Base-by-base conservation (phyloP, 64 coral and sea anemone genomes). In the Stylophora pistillata region DNA sequence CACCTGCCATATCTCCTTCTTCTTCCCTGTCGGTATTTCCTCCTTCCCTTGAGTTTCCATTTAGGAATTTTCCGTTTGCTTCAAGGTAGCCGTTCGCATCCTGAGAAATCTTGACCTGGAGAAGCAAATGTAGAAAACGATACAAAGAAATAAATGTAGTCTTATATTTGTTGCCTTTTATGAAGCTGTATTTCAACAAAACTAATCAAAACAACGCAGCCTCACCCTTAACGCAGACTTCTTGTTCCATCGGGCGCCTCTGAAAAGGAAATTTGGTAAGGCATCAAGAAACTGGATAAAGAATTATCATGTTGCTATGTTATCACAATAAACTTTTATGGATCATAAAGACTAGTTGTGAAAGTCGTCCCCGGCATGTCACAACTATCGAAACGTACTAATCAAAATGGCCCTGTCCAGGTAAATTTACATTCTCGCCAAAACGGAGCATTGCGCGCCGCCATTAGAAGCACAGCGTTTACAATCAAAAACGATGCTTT, bases 231-330 rank as follows among this genome's bases (percentile, higher is more conserved):
- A 47, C 20, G 90, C 90, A 10, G 81, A 86, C 73, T 86, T 86
- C 56, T 92, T 92, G 81, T 86, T 87, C 73, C 82, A 92, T 68
- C 90, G 70, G n/a, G 60, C 90, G 77, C 83, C 83, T 55, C 90
- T 92, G 18, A 33, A 92, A 86, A 27, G 78, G 66, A 71, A 79
- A 15, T 23, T 31, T 20, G 79, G 11, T 23, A 13, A 69, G 41
- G 18, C 54, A 58, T 47, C 37, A n/a, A 31, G 17, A 70, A 18
- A 25, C 53, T 10, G 28, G 0, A 70, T 25, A 26, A 23, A 70
- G 18, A 70, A 5, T 47, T 3, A 47, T 47, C 37, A 47, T 47
- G 3, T 47, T 47, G 3, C 37, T 7, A 47, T 4, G 37, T 47
- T 47, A 47, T 47, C 37, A 47, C 3, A 47, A 3, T 47, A 47